These are phyloP conservation scores for Pseudorectes ferrugineus DNA, from an alignment of 2,113 vertebrate species.

Conservation along the genomic window DNA sequence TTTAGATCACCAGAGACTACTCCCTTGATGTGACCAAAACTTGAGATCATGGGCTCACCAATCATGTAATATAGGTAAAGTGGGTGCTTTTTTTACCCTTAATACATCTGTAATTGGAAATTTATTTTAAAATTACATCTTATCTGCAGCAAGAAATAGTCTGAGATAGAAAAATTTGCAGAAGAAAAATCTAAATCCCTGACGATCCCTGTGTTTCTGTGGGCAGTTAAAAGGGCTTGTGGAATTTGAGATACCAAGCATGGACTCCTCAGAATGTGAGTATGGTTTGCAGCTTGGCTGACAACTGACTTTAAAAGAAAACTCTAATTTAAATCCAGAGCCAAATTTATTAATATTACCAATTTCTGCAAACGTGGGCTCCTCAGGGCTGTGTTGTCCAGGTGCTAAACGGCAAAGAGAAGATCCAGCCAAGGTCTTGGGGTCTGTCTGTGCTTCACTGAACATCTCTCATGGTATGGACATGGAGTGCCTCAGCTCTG, in stretches of 20 bases:
- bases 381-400: neutral
- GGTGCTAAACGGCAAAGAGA: neutral
- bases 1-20: neutral
- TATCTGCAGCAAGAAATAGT: neutral
- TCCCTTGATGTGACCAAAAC: neutral
- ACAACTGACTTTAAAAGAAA: neutral
- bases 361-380: neutral
- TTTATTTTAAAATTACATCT: neutral
- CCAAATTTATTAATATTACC: neutral
- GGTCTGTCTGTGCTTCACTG: neutral
- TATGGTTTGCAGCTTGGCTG: neutral
- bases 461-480: neutral
- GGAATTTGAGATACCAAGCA: fast-evolving
- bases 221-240: neutral
- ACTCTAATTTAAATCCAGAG: neutral
- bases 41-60: neutral
- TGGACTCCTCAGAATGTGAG: neutral
- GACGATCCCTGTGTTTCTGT: neutral
- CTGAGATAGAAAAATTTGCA: neutral
- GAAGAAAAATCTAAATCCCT: neutral
- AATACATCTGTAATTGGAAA: neutral
- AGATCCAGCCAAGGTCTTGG: neutral
- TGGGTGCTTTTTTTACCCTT: neutral
- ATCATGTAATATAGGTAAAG: neutral
- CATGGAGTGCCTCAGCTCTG: neutral